Evolutionary conservation across 2,113 vertebrate genomes (phyloP), one percentile per base, ranked within the genome.

Genomic region (Pan paniscus): DNA sequence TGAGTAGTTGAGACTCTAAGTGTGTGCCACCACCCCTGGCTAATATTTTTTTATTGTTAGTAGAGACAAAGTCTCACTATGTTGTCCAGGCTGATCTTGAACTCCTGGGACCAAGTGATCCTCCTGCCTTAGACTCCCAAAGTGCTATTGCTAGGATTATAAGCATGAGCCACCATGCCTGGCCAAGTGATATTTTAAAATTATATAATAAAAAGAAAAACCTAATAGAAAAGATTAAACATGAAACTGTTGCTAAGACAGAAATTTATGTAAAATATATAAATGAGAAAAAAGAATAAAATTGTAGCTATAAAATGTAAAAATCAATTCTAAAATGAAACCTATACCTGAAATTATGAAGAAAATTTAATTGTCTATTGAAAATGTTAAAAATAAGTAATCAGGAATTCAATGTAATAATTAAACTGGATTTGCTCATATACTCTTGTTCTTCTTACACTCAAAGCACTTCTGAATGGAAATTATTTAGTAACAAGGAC

Each of bases 271-370:
- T 83, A 79, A 96, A 83, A 89, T 89, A 96, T 35, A 82, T 68
- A 94, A 90, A 55, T 70, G 30, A 93, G 55, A 91, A 94, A 85
- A 94, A 18, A 85, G 18, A 84, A 64, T 18, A 88, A 83, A 88
- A 88, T 72, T 16, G 0, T 89, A 87, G 20, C 0, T 73, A 68
- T 1, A 84, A 95, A 95, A 67, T 52, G 32, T 80, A 40, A 80
- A 95, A 96, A 89, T 93, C 73, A 90, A 94, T 87, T 67, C n/a
- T 50, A 73, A 92, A 90, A 96, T 72, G 55, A 96, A 95, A 87
- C 12, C 55, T 95, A 68, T 46, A 89, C 18, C 20, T 70, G n/a
- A 94, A 68, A 94, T 68, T 96, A 89, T 40, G 4, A 94, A 91
- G 50, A 55, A 10, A 92, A 95, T 73, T 87, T 43, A 96, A 76